Percentiles rank a stretch among this genome's conserved stretches.
Conservation (phyloP, 2,888 invertebrate genomes). For the Orthosia gracilis region DNA sequence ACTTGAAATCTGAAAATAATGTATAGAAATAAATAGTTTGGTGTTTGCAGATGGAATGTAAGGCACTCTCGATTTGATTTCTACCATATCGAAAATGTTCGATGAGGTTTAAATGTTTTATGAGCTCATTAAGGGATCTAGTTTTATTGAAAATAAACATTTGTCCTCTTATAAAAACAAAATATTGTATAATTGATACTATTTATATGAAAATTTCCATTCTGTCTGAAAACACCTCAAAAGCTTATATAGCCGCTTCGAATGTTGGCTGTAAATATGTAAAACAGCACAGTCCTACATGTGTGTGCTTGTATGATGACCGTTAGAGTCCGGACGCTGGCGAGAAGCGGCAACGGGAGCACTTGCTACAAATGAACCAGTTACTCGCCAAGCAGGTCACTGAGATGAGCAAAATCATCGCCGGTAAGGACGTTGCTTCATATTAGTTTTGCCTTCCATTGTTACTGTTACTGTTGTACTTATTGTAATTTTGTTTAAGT, state of each 20-base stretch:
- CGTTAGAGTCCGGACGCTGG: constrained; percentile 94
- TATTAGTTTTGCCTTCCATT: constrained; percentile 55
- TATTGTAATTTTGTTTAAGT: constrained; percentile 30
- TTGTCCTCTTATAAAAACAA: background rate
- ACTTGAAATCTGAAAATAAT: constrained; percentile 39
- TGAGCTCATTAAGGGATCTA: background rate
- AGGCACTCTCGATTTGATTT: background rate
- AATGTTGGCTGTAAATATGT: constrained; percentile 88
- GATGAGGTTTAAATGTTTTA: too few relatives aligned
- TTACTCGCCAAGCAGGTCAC: constrained; percentile 98
- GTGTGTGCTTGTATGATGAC: constrained; percentile 80
- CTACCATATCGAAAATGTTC: background rate
- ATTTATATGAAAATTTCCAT: too few relatives aligned
- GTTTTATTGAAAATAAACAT: background rate
- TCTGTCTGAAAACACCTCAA: constrained; percentile 69
- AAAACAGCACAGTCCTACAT: constrained; percentile 79
- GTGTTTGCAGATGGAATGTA: constrained; percentile 66
- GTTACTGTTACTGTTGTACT: constrained; percentile 17
- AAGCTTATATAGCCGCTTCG: constrained; percentile 84
- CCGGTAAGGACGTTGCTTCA: constrained; percentile 93
- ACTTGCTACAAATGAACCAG: constrained; percentile 97
- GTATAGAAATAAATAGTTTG: constrained; percentile 46
- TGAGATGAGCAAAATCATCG: constrained; percentile 98
- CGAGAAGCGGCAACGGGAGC: constrained; percentile 97
- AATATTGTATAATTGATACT: background rate